Base-by-base conservation (phyloP, 2,888 invertebrate genomes). In the Caenorhabditis imperialis region DNA sequence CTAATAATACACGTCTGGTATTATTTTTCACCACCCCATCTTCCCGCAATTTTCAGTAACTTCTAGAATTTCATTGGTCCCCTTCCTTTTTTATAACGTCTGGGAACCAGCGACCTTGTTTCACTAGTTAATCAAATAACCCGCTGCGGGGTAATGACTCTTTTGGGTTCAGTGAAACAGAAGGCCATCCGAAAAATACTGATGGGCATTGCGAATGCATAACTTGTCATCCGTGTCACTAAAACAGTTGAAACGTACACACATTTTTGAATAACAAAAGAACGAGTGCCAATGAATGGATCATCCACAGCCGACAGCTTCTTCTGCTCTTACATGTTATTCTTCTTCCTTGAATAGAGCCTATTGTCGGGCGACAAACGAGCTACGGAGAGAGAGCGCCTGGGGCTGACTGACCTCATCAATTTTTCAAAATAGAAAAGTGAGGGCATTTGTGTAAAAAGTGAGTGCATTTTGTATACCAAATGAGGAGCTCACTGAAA, bases 191-290 rank as follows among this genome's bases (percentile, higher is more conserved):
- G 27, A n/a, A 35, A 30, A 30, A 10, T 10, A 33, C 27, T 8
- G 27, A n/a, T 16, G 33, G 38, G 55, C 65, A 67, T 57, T 51
- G 57, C 23, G 51, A 67, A 67, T 67, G 67, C 67, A 67, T 67
- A 57, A 67, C 57, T 67, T 57, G 57, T 44, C 67, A 57, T 57
- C 50, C 42, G 51, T 51, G n/a, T n/a, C n/a, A n/a, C n/a, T n/a
- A n/a, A n/a, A 30, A 40, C 55, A 50, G 65, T 55, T 54, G 67
- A 67, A 57, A 67, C 57, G 67, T 57, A 51, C 67, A n/a, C n/a
- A 65, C 50, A 67, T 58, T 67, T 67, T 37, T 67, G 57, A 67
- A 67, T 57, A 67, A 67, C 67, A 67, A 67, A 67, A 58, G 57
- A 67, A 51, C 63, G 60, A 45, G 51, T n/a, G 10, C 44, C 27